A percentile compares a stretch with the other conserved stretches of the same genome.
Conservation (phyloP, 2,888 invertebrate genomes). For the Phengaris arion region DNA sequence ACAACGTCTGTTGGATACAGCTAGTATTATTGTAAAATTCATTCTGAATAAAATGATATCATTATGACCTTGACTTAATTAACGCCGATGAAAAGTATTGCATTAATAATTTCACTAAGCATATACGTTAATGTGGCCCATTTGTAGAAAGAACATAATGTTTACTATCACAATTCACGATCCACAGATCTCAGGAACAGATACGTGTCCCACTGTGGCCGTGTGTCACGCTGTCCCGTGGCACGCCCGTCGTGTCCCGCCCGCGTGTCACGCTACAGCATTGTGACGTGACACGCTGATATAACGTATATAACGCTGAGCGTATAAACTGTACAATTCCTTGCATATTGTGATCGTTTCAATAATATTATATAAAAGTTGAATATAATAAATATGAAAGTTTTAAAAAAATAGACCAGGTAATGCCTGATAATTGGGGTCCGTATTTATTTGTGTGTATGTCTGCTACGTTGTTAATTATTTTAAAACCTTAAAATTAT, state of each 20-base stretch:
- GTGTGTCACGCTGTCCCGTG: not conserved
- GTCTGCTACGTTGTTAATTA: too few relatives aligned
- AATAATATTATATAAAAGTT: not conserved
- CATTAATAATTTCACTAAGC: too few relatives aligned
- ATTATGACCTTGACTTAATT: too few relatives aligned
- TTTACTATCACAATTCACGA: not conserved
- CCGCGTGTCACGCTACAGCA: not conserved
- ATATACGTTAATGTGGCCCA: not conserved
- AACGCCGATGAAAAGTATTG: not conserved
- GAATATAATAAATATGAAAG: too few relatives aligned
- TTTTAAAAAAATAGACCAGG: too few relatives aligned
- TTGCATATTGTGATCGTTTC: not conserved
- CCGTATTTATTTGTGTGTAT: too few relatives aligned
- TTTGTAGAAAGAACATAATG: not conserved
- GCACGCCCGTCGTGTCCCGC: not conserved
- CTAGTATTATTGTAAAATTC: too few relatives aligned
- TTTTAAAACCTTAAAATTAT: too few relatives aligned
- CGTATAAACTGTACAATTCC: not conserved
- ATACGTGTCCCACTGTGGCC: not conserved
- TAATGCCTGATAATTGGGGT: too few relatives aligned
- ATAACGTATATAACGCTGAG: not conserved
- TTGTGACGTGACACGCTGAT: not conserved
- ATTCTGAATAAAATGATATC: too few relatives aligned
- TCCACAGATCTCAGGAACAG: not conserved
- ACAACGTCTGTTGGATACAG: too few relatives aligned